Conservation (phyloP, 2,888 invertebrate species). For the Tenthredo scrophulariae region DNA sequence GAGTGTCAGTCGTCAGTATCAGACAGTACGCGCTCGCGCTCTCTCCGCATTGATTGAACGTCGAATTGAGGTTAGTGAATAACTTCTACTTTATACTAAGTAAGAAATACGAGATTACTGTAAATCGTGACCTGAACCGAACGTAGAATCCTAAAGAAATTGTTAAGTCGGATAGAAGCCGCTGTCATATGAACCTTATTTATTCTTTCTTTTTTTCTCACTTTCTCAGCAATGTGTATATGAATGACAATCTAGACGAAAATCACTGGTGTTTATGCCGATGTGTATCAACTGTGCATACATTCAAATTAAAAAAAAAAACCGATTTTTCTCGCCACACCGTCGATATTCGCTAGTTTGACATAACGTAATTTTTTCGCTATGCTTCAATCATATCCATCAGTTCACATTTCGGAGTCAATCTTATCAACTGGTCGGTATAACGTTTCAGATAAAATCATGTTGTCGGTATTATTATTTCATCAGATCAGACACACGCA, state of each 20-base stretch:
- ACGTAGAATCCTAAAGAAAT: not conserved
- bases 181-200: too few relatives aligned
- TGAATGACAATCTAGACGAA: not conserved
- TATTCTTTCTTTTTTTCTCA: not conserved
- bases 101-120: too few relatives aligned
- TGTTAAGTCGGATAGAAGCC: too few relatives aligned
- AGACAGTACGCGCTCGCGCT: not conserved
- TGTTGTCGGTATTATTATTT: not conserved
- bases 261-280: not conserved
- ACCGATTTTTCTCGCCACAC: too few relatives aligned
- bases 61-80: conserved; percentile 4
- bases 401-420: not conserved
- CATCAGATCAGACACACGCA: not conserved
- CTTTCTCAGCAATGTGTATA: not conserved
- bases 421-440: not conserved
- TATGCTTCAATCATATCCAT: not conserved
- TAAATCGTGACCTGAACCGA: not conserved
- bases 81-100: not conserved
- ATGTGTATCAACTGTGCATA: not conserved
- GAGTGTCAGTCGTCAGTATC: not conserved
- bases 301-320: not conserved
- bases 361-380: not conserved
- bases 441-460: not conserved
- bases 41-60: not conserved
- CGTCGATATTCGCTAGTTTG: not conserved